A percentile compares a stretch with the other conserved stretches of the same genome.
Evolutionary conservation across 2,888 invertebrate genomes (phyloP).

Genomic region (Meliscaeva auricollis): DNA sequence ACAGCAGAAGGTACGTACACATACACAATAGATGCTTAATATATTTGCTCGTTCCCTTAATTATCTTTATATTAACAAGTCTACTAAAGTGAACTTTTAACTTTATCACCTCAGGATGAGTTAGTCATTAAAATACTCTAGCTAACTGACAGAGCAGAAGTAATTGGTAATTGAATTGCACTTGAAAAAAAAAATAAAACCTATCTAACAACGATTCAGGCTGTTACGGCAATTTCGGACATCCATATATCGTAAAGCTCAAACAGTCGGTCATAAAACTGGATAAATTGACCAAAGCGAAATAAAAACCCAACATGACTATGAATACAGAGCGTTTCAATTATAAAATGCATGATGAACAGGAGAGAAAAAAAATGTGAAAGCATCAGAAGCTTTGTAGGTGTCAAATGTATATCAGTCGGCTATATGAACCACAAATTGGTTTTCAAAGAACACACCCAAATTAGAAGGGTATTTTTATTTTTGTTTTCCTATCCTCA

Average conservation of each 20-base stretch:
- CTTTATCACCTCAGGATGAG: background rate
- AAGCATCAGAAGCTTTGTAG: constrained; percentile 1
- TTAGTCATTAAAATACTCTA: background rate
- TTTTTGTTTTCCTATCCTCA: constrained; percentile 7
- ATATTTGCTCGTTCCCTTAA: background rate
- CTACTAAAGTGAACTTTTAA: constrained; percentile 28
- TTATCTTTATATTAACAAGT: background rate
- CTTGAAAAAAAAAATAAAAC: constrained; percentile 20
- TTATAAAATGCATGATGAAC: constrained; percentile 1
- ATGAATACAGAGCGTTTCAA: constrained; percentile 22
- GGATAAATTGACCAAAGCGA: constrained; percentile 23
- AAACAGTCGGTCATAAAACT: constrained; percentile 32
- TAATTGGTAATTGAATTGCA: constrained; percentile 43
- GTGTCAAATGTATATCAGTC: constrained; percentile 16
- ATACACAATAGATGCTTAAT: background rate
- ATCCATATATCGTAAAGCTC: constrained; percentile 33
- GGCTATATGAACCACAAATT: background rate
- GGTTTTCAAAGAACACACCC: background rate
- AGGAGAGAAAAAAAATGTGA: background rate
- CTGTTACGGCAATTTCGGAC: constrained; percentile 31
- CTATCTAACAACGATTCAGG: constrained; percentile 27
- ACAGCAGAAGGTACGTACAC: constrained; percentile 71
- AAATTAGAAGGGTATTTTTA: constrained; percentile 42
- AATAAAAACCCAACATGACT: constrained; percentile 35
- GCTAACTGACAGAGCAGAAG: constrained; percentile 1